Evolutionary conservation across 2,888 invertebrate species (phyloP).

Genomic region (Mesorhabditis belari): DNA sequence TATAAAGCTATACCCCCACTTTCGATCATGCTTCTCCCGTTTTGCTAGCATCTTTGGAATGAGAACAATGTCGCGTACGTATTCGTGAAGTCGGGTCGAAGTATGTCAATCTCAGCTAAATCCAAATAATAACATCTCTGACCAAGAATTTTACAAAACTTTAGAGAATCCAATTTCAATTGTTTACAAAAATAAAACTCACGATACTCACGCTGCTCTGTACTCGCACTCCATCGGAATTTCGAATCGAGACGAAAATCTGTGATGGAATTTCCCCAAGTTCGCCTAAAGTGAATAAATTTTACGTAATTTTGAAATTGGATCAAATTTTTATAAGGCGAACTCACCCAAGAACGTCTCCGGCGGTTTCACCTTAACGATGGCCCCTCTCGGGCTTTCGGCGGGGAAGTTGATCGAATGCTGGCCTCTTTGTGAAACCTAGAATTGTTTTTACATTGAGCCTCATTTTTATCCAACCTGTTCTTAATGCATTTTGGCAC

Average conservation of each 20-base stretch:
- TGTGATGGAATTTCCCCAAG: no score
- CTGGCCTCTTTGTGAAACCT: no score
- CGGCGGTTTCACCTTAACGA: not conserved
- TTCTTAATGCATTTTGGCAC: constrained; percentile 7
- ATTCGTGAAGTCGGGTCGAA: constrained; percentile 31
- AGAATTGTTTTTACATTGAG: no score
- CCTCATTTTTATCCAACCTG: not conserved
- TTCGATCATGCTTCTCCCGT: constrained; percentile 26
- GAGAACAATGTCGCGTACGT: constrained; percentile 24
- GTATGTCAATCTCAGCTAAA: constrained; percentile 25
- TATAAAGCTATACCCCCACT: no score
- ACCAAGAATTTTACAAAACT: no score
- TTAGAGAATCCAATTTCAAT: no score
- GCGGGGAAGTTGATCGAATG: no score
- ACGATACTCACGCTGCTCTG: not conserved
- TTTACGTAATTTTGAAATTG: no score
- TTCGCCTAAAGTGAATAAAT: no score
- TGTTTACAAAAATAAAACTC: not conserved
- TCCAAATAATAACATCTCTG: not conserved
- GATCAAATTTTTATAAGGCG: not conserved
- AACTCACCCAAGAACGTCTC: no score
- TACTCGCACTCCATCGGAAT: not conserved
- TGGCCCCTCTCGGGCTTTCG: not conserved
- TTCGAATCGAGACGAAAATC: not conserved
- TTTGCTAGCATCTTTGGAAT: constrained; percentile 22